phyloP scores from a whole-genome alignment of 2,113 vertebrate genomes.

The Gambusia holbrooki region DNA sequence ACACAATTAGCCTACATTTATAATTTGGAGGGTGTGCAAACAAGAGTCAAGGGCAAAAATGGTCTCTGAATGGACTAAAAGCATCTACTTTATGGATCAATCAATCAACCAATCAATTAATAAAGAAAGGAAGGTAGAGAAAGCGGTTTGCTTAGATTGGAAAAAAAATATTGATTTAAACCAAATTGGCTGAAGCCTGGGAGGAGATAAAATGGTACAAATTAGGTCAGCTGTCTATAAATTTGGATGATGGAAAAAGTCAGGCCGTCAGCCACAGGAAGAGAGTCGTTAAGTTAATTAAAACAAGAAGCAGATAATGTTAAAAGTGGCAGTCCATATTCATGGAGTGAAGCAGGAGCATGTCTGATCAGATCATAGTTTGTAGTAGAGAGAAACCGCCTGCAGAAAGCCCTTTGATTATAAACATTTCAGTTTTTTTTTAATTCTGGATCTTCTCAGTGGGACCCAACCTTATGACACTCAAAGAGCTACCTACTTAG shows the following conservation, averaged over 20 bases:
- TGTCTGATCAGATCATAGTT: slow-evolving; percentile 26
- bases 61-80: slow-evolving; percentile 45
- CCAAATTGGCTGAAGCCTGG: slow-evolving; percentile 26
- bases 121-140: slow-evolving; percentile 15
- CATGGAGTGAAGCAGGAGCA: slow-evolving; percentile 27
- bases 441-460: slow-evolving; percentile 17
- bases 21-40: slow-evolving; percentile 61
- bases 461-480: not conserved
- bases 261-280: slow-evolving; percentile 40
- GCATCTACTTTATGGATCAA: slow-evolving; percentile 27
- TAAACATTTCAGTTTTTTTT: slow-evolving; percentile 21
- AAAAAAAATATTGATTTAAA: slow-evolving; percentile 38
- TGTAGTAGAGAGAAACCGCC: slow-evolving; percentile 16
- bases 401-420: slow-evolving; percentile 33
- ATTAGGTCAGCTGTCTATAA: slow-evolving; percentile 13
- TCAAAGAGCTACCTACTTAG: slow-evolving; percentile 2
- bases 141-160: slow-evolving; percentile 10
- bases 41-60: slow-evolving; percentile 48
- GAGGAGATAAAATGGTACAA: slow-evolving; percentile 14
- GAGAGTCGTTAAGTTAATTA: slow-evolving; percentile 44
- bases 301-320: slow-evolving; percentile 54
- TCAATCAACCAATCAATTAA: not conserved
- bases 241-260: slow-evolving; percentile 15
- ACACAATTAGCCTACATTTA: slow-evolving; percentile 74
- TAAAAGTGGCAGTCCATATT: slow-evolving; percentile 32